Percentiles rank a stretch among this genome's conserved stretches.
Evolutionary conservation across 92 coral and sea anemone species (phyloP).

Genomic region (Porites lobata): DNA sequence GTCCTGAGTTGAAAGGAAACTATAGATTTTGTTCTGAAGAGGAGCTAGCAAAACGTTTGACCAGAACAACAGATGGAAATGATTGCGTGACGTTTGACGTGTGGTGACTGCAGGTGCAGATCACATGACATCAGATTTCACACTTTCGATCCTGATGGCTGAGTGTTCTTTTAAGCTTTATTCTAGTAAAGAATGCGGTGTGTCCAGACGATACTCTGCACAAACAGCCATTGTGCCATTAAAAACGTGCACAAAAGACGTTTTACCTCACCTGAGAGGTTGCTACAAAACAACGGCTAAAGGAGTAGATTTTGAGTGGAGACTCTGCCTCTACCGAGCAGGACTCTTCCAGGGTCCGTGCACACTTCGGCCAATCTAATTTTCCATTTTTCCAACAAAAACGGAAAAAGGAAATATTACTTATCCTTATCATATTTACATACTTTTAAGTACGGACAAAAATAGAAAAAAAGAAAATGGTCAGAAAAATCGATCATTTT

Average conservation of each 20-base stretch:
- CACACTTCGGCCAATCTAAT: too few relatives aligned
- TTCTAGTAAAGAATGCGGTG: slow-evolving; percentile 16
- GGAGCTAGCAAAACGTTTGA: background rate
- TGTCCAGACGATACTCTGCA: background rate
- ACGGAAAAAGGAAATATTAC: too few relatives aligned
- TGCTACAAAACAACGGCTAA: too few relatives aligned
- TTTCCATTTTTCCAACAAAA: too few relatives aligned
- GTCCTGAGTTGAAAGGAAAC: too few relatives aligned
- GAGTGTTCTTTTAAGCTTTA: slow-evolving; percentile 4
- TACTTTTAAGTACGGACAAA: too few relatives aligned
- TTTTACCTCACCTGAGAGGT: background rate
- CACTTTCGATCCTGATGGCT: background rate
- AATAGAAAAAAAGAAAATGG: too few relatives aligned
- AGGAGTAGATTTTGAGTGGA: background rate
- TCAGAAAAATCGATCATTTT: too few relatives aligned
- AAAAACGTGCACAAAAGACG: slow-evolving; percentile 12
- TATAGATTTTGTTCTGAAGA: too few relatives aligned
- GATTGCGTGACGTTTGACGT: slow-evolving; percentile 16
- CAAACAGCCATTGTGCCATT: slow-evolving; percentile 7
- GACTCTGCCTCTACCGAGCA: background rate
- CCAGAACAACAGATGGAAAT: background rate
- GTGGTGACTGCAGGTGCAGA: background rate
- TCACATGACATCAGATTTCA: slow-evolving; percentile 5
- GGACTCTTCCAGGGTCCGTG: too few relatives aligned
- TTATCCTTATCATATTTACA: too few relatives aligned